These are phyloP conservation scores for Hoplostethus atlanticus DNA, from an alignment of 2,797 vertebrate genomes.

Conservation along the genomic window DNA sequence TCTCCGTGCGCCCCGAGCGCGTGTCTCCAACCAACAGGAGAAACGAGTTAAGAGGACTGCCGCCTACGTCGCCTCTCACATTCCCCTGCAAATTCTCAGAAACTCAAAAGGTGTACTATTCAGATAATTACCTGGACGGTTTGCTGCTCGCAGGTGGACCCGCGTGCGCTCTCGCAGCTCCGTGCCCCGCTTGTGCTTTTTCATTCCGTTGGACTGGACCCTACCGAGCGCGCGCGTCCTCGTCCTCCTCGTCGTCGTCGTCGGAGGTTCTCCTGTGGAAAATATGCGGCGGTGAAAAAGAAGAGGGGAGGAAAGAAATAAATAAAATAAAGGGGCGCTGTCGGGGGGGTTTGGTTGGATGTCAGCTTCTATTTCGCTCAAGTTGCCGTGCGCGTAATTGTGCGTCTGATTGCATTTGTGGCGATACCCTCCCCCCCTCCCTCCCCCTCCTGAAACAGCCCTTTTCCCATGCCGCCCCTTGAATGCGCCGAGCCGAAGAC, in stretches of 20 bases:
- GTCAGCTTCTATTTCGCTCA: constrained; percentile 40
- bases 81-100: not conserved
- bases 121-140: constrained; percentile 17
- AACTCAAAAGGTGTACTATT: not conserved
- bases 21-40: constrained; percentile 27
- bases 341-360: constrained; percentile 25
- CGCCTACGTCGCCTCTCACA: not conserved
- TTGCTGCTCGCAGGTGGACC: constrained; percentile 20
- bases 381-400: constrained; percentile 41
- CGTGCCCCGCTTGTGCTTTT: constrained; percentile 7
- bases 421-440: not conserved
- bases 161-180: constrained; percentile 3
- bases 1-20: constrained; percentile 60
- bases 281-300: constrained; percentile 39
- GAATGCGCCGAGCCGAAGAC: constrained; percentile 31
- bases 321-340: too few relatives aligned
- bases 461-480: constrained; percentile 47
- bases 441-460: too few relatives aligned
- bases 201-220: constrained; percentile 58
- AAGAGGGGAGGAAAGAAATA: not conserved
- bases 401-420: constrained; percentile 31
- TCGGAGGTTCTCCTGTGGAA: constrained; percentile 44
- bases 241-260: not conserved
- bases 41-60: constrained; percentile 47
- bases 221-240: constrained; percentile 16